These are phyloP conservation scores for Campoletis raptor DNA, from an alignment of 2,888 invertebrate species.

Conservation along the genomic window DNA sequence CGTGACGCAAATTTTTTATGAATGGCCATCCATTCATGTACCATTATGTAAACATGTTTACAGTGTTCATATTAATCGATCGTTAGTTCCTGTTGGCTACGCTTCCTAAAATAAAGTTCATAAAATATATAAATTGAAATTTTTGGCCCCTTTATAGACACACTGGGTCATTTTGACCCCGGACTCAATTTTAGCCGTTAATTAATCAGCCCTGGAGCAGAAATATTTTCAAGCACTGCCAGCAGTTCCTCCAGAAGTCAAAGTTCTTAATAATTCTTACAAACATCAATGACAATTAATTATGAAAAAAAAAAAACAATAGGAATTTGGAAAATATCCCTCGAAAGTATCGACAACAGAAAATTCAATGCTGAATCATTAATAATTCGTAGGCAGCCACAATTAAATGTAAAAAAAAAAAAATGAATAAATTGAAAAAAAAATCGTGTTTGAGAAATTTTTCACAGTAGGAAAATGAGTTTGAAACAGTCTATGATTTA, in stretches of 20 bases:
- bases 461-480: neutral
- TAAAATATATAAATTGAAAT: neutral
- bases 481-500: neutral
- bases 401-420: neutral
- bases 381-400: neutral
- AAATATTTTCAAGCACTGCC: too few relatives aligned
- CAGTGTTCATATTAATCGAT: neutral
- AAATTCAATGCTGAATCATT: too few relatives aligned
- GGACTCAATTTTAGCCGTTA: neutral
- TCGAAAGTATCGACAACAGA: neutral
- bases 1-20: constrained; percentile 60
- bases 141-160: neutral
- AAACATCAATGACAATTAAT: too few relatives aligned
- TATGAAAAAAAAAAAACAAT: too few relatives aligned
- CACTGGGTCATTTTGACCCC: neutral
- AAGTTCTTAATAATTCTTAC: too few relatives aligned
- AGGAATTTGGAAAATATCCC: neutral
- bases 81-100: neutral
- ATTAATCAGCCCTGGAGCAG: too few relatives aligned
- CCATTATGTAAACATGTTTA: neutral
- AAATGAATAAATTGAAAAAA: neutral
- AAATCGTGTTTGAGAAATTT: neutral
- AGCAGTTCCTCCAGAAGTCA: too few relatives aligned
- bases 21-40: constrained; percentile 18
- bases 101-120: neutral